Conservation (phyloP, 2,113 vertebrate species). For the Abramis brama region DNA sequence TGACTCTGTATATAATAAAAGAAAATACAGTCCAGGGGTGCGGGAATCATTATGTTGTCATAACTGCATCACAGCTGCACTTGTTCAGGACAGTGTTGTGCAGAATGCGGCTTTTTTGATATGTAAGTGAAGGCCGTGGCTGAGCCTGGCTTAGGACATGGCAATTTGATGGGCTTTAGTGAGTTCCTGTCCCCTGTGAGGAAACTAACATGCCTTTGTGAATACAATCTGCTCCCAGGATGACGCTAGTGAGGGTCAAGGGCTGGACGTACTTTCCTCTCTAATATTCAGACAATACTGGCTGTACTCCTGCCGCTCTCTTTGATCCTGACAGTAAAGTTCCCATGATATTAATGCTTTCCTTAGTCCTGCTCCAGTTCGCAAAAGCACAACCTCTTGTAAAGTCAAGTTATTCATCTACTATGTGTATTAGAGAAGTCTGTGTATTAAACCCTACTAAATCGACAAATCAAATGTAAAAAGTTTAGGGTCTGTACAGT, state of each 20-base stretch:
- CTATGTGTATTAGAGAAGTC: background rate
- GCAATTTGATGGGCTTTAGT: slow-evolving; percentile 52
- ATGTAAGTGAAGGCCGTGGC: slow-evolving; percentile 28
- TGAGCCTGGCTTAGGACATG: slow-evolving; percentile 32
- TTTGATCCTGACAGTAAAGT: slow-evolving; percentile 66
- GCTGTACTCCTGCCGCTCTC: slow-evolving; percentile 45
- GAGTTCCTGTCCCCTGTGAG: slow-evolving; percentile 71
- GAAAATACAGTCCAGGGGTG: background rate
- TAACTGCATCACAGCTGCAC: slow-evolving; percentile 23
- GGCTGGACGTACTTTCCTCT: slow-evolving; percentile 58
- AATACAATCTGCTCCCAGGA: slow-evolving; percentile 60
- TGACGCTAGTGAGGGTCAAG: slow-evolving; percentile 68
- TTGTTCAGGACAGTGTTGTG: slow-evolving; percentile 64
- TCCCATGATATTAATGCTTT: slow-evolving; percentile 37
- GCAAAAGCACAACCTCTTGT: background rate
- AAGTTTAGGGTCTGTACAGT: background rate
- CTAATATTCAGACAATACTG: slow-evolving; percentile 34
- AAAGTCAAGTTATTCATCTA: background rate
- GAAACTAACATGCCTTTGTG: slow-evolving; percentile 71
- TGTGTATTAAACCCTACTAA: background rate
- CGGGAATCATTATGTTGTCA: background rate
- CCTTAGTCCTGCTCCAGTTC: slow-evolving; percentile 30
- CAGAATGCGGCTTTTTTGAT: slow-evolving; percentile 65
- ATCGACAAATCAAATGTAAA: background rate
- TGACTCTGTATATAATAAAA: background rate